These are phyloP conservation scores for Tenebrio molitor DNA, from an alignment of 1,140 invertebrate species.

Conservation along the genomic window DNA sequence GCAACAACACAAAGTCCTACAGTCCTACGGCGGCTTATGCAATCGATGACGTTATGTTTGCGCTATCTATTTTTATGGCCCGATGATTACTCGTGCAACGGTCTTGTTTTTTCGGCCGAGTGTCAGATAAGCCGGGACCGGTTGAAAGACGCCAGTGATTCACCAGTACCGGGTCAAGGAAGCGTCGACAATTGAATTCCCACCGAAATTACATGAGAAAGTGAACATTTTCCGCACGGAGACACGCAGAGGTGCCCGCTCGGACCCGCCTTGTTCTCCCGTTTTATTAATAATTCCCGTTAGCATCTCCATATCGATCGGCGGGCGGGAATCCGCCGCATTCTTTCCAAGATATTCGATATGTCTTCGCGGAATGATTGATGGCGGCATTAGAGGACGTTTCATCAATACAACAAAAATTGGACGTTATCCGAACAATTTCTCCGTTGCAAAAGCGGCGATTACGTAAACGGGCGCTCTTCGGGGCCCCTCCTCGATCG, in stretches of 20 bases:
- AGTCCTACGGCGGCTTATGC: background rate
- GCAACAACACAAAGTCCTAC: constrained; percentile 65
- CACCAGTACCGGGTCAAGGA: constrained; percentile 12
- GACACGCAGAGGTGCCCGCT: constrained; percentile 1
- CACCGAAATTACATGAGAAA: background rate
- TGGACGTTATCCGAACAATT: background rate
- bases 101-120: too few species aligned
- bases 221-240: background rate
- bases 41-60: background rate
- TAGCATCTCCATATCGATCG: constrained; percentile 12
- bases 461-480: too few species aligned
- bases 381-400: constrained; percentile 9
- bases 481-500: too few species aligned
- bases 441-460: too few species aligned
- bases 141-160: background rate
- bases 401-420: constrained; percentile 20
- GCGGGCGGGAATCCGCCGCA: background rate
- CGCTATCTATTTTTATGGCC: constrained; percentile 1
- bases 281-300: constrained; percentile 14
- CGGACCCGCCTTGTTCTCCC: background rate
- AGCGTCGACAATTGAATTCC: constrained; percentile 3
- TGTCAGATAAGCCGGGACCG: too few species aligned
- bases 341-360: constrained; percentile 20
- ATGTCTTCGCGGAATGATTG: constrained; percentile 34
- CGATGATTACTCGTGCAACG: background rate